Percentiles rank a stretch among this genome's conserved stretches.
Conservation (phyloP, 92 coral and sea anemone genomes). For the Blastomussa wellsi region DNA sequence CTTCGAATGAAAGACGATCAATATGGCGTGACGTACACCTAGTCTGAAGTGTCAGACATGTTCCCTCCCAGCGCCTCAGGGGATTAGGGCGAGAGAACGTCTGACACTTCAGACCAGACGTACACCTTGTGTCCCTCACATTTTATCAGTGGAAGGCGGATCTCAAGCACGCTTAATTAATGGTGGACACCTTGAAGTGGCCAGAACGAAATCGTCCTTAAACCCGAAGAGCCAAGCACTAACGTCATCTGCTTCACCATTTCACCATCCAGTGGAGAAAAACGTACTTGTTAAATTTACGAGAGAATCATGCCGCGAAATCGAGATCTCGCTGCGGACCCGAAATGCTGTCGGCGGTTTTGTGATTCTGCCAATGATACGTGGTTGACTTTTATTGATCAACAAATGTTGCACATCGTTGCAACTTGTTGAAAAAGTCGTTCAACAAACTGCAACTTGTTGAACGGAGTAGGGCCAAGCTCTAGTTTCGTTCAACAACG, state of each 20-base stretch:
- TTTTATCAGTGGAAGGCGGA: conserved; percentile 46
- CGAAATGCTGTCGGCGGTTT: conserved; percentile 33
- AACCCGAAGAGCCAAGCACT: conserved; percentile 48
- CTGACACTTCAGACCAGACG: too few relatives aligned
- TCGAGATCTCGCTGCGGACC: background rate
- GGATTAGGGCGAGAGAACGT: too few relatives aligned
- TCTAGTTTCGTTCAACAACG: too few relatives aligned
- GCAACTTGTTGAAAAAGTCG: too few relatives aligned
- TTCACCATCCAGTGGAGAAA: background rate
- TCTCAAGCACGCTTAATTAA: conserved; percentile 29
- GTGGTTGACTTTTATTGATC: too few relatives aligned
- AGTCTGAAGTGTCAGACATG: too few relatives aligned
- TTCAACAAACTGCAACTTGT: too few relatives aligned
- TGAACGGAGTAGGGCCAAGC: too few relatives aligned
- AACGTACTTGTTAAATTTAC: background rate
- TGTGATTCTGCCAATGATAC: too few relatives aligned
- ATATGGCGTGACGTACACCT: conserved; percentile 38
- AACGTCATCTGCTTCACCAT: conserved; percentile 39
- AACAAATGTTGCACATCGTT: too few relatives aligned
- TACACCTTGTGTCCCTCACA: conserved; percentile 43
- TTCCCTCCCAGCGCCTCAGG: too few relatives aligned
- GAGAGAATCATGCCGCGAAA: background rate
- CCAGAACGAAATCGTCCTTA: conserved; percentile 53
- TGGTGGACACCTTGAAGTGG: conserved; percentile 43
- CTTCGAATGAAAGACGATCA: conserved; percentile 33